Evolutionary conservation across 2,888 invertebrate genomes (phyloP).

Genomic region (Nephrotoma flavescens): DNA sequence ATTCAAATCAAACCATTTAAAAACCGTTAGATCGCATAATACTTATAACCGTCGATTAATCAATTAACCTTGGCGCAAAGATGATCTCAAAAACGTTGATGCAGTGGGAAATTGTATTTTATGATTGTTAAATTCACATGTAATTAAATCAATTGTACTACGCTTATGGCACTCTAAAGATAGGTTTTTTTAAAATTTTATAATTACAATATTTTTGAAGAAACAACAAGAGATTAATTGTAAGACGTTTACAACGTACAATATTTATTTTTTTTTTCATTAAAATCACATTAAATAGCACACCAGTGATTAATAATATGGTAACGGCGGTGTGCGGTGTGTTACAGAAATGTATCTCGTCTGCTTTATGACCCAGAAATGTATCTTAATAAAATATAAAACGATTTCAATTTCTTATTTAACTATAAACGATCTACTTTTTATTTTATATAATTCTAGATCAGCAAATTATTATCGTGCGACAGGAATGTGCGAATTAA

Average conservation of each 20-base stretch:
- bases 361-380: neutral
- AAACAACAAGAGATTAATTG: neutral
- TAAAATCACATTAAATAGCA: neutral
- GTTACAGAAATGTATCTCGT: neutral
- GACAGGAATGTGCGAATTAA: constrained; percentile 72
- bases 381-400: neutral
- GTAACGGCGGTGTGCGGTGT: neutral
- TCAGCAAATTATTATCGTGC: constrained; percentile 81
- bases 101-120: neutral
- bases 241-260: neutral
- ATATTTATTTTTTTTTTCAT: neutral
- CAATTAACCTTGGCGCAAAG: neutral
- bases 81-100: neutral
- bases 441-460: constrained; percentile 36
- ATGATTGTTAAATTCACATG: neutral
- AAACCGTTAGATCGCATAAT: neutral
- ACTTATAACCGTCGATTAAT: neutral
- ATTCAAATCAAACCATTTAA: neutral
- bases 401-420: neutral
- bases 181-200: neutral
- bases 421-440: neutral
- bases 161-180: neutral
- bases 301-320: neutral
- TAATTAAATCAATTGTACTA: neutral
- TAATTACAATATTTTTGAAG: neutral